Evolutionary conservation across 2,113 vertebrate genomes (phyloP), one percentile per base, ranked within the genome.

Genomic region (Gavia stellata): DNA sequence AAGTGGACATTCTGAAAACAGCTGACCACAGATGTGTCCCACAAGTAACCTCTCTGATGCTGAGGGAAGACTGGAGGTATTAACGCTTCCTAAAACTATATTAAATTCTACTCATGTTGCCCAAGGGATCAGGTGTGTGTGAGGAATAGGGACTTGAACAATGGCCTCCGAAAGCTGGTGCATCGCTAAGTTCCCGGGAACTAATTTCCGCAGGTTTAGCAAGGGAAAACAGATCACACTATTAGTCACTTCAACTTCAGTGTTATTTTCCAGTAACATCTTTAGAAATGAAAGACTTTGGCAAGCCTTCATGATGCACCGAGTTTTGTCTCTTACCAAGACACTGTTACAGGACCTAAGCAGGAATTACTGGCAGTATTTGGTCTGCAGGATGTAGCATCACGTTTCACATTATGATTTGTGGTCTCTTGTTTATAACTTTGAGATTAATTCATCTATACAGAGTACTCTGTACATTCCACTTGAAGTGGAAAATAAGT

Each of bases 181-280:
- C 25, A 81, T 14, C 1, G 5, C 23, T 24, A 47, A 65, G 6
- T 47, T 61, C 21, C 33, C 1, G 0, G 6, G 20, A 73, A 65
- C 5, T n/a, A 5, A 38, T 66, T 81, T 79, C 7, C 40, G 74
- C 14, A 11, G 15, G 16, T 25, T 42, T 49, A 71, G 9, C 21
- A 31, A 65, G 14, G 15, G 28, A 59, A 86, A n/a, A 63, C 0
- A 29, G 16, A 34, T 14, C 4, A 34, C 11, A 14, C 7, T 80
- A 6, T 34, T 13, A 19, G 21, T 59, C 42, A 67, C 19, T 29
- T n/a, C 28, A 66, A 31, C 8, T 50, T 53, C n/a, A 34, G n/a
- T 8, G n/a, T 28, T 14, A 47, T 53, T 86, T 62, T 31, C 33
- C 18, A 26, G 52, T 45, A 19, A 7, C 3, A 7, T 34, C 29